Conservation (phyloP, 2,888 invertebrate species). For the Diaphora mendica region DNA sequence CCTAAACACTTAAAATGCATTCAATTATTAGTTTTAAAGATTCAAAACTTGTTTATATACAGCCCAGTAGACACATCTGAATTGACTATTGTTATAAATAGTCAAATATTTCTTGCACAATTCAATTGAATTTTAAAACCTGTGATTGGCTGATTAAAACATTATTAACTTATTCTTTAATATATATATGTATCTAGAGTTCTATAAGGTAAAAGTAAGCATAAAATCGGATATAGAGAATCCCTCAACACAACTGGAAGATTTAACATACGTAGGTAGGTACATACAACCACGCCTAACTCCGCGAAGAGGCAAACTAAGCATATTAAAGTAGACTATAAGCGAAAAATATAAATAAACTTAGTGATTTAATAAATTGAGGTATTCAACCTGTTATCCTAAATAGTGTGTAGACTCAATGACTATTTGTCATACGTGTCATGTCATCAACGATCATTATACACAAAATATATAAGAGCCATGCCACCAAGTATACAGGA, state of each 20-base stretch:
- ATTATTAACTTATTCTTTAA: too few species aligned
- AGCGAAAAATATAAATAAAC: background rate
- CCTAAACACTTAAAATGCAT: background rate
- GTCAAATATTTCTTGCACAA: background rate
- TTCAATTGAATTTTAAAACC: too few species aligned
- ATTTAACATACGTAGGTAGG: too few species aligned
- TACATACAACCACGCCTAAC: background rate
- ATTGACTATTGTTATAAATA: background rate
- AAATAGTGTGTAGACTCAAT: background rate
- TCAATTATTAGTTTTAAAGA: background rate
- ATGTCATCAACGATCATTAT: background rate
- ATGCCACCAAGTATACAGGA: constrained; percentile 21
- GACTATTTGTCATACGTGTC: too few species aligned
- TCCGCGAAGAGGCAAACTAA: too few species aligned
- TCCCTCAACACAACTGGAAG: background rate
- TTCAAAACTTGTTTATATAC: background rate
- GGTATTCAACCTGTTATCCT: background rate
- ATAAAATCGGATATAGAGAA: background rate
- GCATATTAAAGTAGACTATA: background rate
- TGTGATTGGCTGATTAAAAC: too few species aligned
- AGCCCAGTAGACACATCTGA: background rate
- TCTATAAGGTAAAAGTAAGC: too few species aligned
- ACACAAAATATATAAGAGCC: background rate
- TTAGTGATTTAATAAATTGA: too few species aligned
- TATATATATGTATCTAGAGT: too few species aligned